These are phyloP conservation scores for Molossus molossus DNA, from an alignment of 2,797 vertebrate genomes.

Conservation along the genomic window DNA sequence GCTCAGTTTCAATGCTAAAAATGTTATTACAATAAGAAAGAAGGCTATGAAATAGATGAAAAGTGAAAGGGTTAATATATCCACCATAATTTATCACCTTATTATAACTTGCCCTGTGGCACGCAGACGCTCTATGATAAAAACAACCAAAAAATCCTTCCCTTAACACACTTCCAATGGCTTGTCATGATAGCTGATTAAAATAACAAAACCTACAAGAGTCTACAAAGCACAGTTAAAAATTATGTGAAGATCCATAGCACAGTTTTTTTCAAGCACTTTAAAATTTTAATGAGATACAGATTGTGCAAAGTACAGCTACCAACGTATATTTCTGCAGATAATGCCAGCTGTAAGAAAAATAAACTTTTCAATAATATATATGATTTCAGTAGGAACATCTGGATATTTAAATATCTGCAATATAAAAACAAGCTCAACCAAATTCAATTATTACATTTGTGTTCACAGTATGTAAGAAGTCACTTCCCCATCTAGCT, in stretches of 20 bases:
- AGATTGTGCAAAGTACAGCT: constrained; percentile 80
- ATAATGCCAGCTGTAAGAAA: constrained; percentile 69
- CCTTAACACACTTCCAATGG: constrained; percentile 65
- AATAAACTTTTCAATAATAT: constrained; percentile 63
- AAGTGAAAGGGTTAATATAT: constrained; percentile 86
- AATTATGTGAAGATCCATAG: constrained; percentile 76
- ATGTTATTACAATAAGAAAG: constrained; percentile 82
- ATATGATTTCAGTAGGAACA: constrained; percentile 69
- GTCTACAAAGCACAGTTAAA: constrained; percentile 84
- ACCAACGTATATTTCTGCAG: constrained; percentile 78
- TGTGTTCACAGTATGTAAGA: constrained; percentile 57
- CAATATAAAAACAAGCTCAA: constrained; percentile 63
- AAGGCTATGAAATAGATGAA: constrained; percentile 85
- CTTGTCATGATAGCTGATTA: constrained; percentile 80
- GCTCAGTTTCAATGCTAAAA: constrained; percentile 73
- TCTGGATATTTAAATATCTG: constrained; percentile 77
- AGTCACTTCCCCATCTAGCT: constrained; percentile 57
- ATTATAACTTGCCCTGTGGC: constrained; percentile 89
- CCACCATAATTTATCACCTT: constrained; percentile 88
- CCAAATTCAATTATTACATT: constrained; percentile 70
- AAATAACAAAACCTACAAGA: constrained; percentile 82
- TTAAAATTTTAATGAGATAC: constrained; percentile 87
- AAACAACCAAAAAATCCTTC: constrained; percentile 56
- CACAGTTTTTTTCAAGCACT: constrained; percentile 79
- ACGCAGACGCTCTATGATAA: constrained; percentile 72